Base-by-base conservation (phyloP, 2,113 vertebrate species). In the Rattus rattus region DNA sequence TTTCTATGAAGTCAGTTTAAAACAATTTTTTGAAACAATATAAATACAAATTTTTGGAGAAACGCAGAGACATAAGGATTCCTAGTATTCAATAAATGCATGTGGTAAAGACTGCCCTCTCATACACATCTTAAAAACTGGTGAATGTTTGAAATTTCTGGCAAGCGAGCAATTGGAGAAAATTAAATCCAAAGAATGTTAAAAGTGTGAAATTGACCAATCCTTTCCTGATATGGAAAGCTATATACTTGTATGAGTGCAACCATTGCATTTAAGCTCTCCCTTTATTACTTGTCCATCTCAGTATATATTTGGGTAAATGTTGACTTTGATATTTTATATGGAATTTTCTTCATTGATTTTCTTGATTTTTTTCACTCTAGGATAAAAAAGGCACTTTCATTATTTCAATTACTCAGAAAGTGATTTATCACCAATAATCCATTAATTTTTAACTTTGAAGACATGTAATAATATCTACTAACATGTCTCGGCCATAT, bases 181-280 rank as follows among this genome's bases (percentile, higher is more conserved):
- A 92, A 73, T 92, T 93, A 92, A 96, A 95, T 91, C n/a, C 43
- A 85, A 49, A 94, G 2, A 80, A n/a, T 80, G 10, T 20, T 93
- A 10, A 93, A 84, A 7, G 8, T 92, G 1, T 93, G 69, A 96
- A 96, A 89, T 20, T 7, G 7, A 90, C 52, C 13, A 93, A 84
- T 80, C 5, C 5, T 5, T 33, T 88, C 5, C 8, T 47, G 10
- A 6, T 56, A 9, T 84, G 52, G 92, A 95, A 96, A 43, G 11
- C 16, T 90, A 70, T 75, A 13, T 80, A 89, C 20, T 49, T 19
- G 47, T 84, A 81, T 95, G 83, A 49, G 7, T 65, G 7, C 96
- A 59, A 1, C 12, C 69, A 13, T 93, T 93, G 54, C 73, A 33
- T 84, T 87, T 75, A 94, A 89, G 6, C 33, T 94, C 14, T 49